phyloP scores from a whole-genome alignment of 2,113 vertebrate species.

The Microtus pennsylvanicus region DNA sequence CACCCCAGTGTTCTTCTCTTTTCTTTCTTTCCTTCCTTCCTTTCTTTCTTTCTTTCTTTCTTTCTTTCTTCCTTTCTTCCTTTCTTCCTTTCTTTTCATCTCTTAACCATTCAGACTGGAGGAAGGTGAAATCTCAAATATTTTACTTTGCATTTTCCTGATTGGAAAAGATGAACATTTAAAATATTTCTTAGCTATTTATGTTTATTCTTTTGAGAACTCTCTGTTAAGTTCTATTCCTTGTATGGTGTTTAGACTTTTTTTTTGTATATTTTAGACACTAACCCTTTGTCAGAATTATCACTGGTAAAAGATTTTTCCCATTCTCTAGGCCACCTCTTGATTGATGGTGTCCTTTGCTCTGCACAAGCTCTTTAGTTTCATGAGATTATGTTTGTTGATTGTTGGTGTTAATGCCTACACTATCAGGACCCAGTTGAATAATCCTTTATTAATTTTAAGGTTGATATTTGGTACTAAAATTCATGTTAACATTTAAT shows the following conservation, averaged over 20 bases:
- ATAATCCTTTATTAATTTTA: background rate
- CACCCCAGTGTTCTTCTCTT: background rate
- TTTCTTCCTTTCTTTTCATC: background rate
- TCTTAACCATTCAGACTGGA: background rate
- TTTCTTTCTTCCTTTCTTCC: rapidly evolving
- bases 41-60: rapidly evolving
- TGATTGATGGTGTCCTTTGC: background rate
- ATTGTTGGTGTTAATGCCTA: background rate
- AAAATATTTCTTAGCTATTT: background rate
- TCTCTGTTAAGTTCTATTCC: background rate
- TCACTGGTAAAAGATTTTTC: background rate
- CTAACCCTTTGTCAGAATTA: background rate
- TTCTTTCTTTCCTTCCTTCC: rapidly evolving
- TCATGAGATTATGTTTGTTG: background rate
- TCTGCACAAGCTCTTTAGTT: background rate
- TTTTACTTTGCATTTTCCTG: background rate
- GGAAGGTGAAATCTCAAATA: background rate
- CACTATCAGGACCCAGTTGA: background rate
- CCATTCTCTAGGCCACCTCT: background rate
- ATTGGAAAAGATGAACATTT: background rate
- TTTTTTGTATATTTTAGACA: background rate
- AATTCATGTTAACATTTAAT: slow-evolving; percentile 28
- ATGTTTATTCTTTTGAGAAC: background rate
- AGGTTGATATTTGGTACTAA: background rate
- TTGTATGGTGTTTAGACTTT: background rate